Evolutionary conservation across 2,797 vertebrate species (phyloP).

Genomic region (Cyclura pinguis): DNA sequence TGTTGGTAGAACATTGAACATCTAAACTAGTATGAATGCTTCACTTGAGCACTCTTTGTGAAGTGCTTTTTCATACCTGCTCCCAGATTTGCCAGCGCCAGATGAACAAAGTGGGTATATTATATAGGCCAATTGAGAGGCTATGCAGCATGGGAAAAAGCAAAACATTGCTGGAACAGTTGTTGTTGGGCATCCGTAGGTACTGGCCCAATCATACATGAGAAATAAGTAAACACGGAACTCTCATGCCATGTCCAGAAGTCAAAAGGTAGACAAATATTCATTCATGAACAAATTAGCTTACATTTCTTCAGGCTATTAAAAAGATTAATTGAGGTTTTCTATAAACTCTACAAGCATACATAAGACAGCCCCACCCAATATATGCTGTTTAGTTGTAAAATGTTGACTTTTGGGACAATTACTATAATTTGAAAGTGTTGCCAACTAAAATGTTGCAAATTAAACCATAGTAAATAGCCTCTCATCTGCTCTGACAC

Average conservation of each 20-base stretch:
- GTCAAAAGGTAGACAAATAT: neutral
- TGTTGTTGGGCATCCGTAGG: neutral
- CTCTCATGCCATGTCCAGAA: neutral
- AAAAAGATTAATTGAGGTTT: slow-evolving; percentile 19
- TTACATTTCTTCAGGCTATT: neutral
- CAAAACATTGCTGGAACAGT: neutral
- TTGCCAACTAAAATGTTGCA: neutral
- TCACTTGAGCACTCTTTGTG: neutral
- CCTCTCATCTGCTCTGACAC: neutral
- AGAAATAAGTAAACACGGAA: neutral
- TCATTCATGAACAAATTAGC: neutral
- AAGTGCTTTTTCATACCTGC: too few relatives aligned
- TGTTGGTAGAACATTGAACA: too few relatives aligned
- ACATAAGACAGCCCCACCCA: neutral
- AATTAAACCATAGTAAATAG: neutral
- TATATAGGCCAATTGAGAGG: neutral
- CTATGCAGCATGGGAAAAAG: neutral
- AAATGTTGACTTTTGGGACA: slow-evolving; percentile 12
- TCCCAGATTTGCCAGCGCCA: neutral
- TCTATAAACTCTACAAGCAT: too few relatives aligned
- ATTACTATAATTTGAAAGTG: neutral
- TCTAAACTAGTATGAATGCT: neutral
- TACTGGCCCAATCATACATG: neutral
- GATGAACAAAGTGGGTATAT: neutral
- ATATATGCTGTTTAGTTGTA: neutral